phyloP scores from a whole-genome alignment of 2,888 invertebrate species.

The Drosophila subquinaria region DNA sequence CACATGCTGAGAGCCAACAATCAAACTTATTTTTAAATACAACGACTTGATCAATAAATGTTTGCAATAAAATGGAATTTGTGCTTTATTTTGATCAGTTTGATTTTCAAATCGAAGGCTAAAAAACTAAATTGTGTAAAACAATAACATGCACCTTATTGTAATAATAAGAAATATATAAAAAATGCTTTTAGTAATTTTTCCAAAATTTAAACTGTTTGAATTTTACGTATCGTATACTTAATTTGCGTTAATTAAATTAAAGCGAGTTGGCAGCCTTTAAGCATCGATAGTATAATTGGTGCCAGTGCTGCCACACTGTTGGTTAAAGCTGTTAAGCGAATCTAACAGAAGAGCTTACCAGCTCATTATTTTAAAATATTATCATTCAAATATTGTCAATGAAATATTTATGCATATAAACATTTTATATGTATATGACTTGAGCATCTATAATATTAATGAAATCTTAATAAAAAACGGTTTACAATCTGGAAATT shows the following conservation, averaged over 20 bases:
- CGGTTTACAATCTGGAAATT: not conserved
- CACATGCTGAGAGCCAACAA: slow-evolving; percentile 45
- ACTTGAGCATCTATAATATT: too few species aligned
- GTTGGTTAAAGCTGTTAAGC: not conserved
- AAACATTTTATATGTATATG: too few species aligned
- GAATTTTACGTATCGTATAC: not conserved
- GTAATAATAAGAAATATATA: too few species aligned
- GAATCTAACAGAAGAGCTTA: not conserved
- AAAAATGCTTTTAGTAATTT: not conserved
- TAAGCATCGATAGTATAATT: not conserved
- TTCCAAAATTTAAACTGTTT: too few species aligned
- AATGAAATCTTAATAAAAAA: not conserved
- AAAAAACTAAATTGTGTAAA: not conserved
- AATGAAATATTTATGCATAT: too few species aligned
- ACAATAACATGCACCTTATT: too few species aligned
- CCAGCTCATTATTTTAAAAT: too few species aligned
- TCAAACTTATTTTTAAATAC: slow-evolving; percentile 44
- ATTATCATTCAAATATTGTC: too few species aligned
- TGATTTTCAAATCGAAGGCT: not conserved
- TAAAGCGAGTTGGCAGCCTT: slow-evolving; percentile 1
- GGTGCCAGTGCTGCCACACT: slow-evolving; percentile 5
- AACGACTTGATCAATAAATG: slow-evolving; percentile 6
- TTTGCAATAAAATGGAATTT: slow-evolving; percentile 19
- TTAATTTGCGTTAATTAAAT: not conserved
- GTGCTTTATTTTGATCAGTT: not conserved